Conservation (phyloP, 1,140 invertebrate species). For the Melitaea cinxia region DNA sequence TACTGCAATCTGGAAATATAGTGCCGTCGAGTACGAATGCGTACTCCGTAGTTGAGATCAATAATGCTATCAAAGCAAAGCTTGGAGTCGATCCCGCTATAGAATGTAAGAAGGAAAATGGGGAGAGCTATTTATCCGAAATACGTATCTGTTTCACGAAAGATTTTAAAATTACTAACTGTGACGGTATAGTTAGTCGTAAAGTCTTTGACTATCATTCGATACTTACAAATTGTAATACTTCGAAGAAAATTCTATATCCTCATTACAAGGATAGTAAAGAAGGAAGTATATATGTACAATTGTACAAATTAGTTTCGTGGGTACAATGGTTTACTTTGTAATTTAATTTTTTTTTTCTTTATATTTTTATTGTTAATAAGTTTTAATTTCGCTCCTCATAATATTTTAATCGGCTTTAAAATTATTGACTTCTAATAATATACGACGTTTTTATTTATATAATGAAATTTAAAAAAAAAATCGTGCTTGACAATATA, state of each 20-base stretch:
- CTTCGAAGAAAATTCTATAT: constrained; percentile 82
- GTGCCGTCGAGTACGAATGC: constrained; percentile 81
- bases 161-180: constrained; percentile 82
- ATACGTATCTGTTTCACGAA: constrained; percentile 87
- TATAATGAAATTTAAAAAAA: too few relatives aligned
- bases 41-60: constrained; percentile 83
- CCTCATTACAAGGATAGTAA: constrained; percentile 73
- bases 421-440: too few relatives aligned
- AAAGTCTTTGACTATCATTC: constrained; percentile 55
- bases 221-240: constrained; percentile 83
- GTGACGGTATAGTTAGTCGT: constrained; percentile 76
- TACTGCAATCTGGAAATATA: constrained; percentile 83
- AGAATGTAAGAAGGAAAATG: constrained; percentile 83
- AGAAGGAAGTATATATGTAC: constrained; percentile 56
- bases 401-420: too few relatives aligned
- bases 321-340: constrained; percentile 83
- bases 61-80: constrained; percentile 81
- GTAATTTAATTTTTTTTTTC: constrained; percentile 47
- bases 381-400: neutral
- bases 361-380: neutral
- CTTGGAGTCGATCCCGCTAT: constrained; percentile 84
- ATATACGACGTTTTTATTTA: too few relatives aligned
- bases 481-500: too few relatives aligned
- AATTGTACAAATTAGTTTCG: constrained; percentile 80
- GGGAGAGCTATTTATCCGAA: constrained; percentile 84